phyloP scores from a whole-genome alignment of 1,140 invertebrate genomes.

The Gonioctena quinquepunctata region DNA sequence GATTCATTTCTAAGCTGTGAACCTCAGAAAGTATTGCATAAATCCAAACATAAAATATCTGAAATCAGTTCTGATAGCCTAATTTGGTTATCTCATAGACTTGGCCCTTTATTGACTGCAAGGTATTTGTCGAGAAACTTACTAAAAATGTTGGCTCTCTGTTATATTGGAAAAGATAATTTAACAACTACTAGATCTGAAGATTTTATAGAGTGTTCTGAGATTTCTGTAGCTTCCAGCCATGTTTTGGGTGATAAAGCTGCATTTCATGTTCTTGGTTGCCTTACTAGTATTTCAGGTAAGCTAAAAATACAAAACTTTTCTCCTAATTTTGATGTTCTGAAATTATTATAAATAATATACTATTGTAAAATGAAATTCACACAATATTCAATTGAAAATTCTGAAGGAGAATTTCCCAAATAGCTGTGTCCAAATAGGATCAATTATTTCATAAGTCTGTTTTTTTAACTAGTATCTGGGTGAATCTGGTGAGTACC shows the following conservation, averaged over 20 bases:
- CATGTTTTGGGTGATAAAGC: conserved; percentile 78
- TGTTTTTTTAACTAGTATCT: too few species aligned
- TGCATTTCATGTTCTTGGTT: conserved; percentile 83
- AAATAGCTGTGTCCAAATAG: too few species aligned
- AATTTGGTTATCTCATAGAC: conserved; percentile 87
- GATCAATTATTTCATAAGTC: too few species aligned
- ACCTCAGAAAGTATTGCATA: not conserved
- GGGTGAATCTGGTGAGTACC: too few species aligned
- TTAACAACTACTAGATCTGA: conserved; percentile 59
- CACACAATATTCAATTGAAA: too few species aligned
- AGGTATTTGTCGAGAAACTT: conserved; percentile 89
- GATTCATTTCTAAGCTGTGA: conserved; percentile 4
- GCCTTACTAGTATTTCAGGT: conserved; percentile 83
- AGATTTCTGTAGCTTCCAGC: conserved; percentile 64
- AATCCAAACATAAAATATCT: conserved; percentile 68
- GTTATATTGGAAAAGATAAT: conserved; percentile 87
- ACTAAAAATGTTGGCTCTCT: conserved; percentile 89
- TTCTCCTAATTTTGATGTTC: too few species aligned
- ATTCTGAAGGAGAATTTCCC: too few species aligned
- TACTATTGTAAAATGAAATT: too few species aligned
- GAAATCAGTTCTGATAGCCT: conserved; percentile 91
- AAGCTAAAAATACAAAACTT: too few species aligned
- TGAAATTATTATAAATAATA: too few species aligned
- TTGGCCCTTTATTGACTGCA: conserved; percentile 94
- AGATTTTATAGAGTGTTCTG: conserved; percentile 47